Evolutionary conservation across 2,113 vertebrate species (phyloP).

Genomic region (Trematomus loennbergii): DNA sequence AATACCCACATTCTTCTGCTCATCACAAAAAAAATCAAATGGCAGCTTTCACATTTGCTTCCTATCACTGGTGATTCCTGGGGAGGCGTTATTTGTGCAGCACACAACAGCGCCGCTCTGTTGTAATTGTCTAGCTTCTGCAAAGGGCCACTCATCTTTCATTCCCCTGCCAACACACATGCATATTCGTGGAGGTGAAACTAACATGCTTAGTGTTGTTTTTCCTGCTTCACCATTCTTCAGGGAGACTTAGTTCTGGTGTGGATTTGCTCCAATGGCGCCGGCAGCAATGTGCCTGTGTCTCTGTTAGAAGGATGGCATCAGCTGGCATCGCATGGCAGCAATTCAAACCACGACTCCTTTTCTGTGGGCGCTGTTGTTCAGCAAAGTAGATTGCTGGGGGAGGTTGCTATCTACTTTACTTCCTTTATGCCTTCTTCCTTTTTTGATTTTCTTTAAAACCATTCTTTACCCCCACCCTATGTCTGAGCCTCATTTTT

Average conservation of each 20-base stretch:
- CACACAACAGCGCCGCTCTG: conserved; percentile 71
- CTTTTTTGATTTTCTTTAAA: conserved; percentile 56
- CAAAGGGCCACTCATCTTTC: conserved; percentile 79
- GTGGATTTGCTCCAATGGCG: conserved; percentile 77
- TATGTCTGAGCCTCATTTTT: conserved; percentile 50
- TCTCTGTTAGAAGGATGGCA: conserved; percentile 74
- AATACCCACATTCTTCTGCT: conserved; percentile 73
- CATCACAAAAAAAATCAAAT: conserved; percentile 73
- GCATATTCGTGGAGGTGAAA: conserved; percentile 76
- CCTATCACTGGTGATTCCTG: conserved; percentile 74
- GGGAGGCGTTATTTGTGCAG: conserved; percentile 76
- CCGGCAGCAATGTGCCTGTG: conserved; percentile 67
- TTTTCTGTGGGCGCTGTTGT: conserved; percentile 74
- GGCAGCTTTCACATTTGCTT: conserved; percentile 81
- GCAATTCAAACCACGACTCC: conserved; percentile 68
- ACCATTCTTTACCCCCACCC: conserved; percentile 58
- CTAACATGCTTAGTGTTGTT: conserved; percentile 84
- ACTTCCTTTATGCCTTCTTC: conserved; percentile 50
- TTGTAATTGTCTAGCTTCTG: conserved; percentile 76
- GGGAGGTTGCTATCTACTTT: conserved; percentile 67
- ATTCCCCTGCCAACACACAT: conserved; percentile 77
- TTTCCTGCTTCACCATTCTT: conserved; percentile 77
- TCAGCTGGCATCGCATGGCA: conserved; percentile 73
- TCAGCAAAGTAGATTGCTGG: conserved; percentile 71
- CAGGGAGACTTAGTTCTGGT: conserved; percentile 80